phyloP scores from a whole-genome alignment of 2,888 invertebrate genomes.

The Cataglyphis cursor region DNA sequence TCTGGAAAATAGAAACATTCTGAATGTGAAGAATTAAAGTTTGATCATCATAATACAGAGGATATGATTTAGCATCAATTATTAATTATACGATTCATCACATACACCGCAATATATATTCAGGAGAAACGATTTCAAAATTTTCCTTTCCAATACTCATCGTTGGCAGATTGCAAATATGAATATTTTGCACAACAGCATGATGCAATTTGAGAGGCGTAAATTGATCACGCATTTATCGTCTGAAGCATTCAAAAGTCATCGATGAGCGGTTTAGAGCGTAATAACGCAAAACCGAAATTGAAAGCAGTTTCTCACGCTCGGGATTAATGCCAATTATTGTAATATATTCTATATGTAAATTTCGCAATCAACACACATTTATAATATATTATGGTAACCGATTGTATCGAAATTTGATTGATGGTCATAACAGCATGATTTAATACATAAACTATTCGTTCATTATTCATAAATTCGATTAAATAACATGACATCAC shows the following conservation, averaged over 20 bases:
- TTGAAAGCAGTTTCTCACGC: constrained; percentile 38
- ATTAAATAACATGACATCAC: not conserved
- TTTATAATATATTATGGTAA: constrained; percentile 37
- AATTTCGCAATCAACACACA: constrained; percentile 39
- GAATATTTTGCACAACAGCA: not conserved
- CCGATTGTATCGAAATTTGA: constrained; percentile 36
- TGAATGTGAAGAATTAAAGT: not conserved
- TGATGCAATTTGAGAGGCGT: not conserved
- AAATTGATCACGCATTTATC: constrained; percentile 15
- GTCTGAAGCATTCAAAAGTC: not conserved
- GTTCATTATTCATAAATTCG: not conserved
- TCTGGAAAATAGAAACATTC: not conserved
- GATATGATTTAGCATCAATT: not conserved
- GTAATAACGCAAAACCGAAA: constrained; percentile 45
- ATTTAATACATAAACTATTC: constrained; percentile 29
- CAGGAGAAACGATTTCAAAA: not conserved
- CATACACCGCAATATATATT: not conserved
- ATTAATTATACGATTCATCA: not conserved
- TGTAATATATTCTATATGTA: constrained; percentile 28
- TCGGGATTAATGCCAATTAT: constrained; percentile 21
- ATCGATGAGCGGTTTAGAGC: constrained; percentile 28
- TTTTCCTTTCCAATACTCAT: not conserved
- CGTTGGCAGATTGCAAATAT: not conserved
- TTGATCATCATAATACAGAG: not conserved
- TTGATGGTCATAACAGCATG: constrained; percentile 40